Evolutionary conservation across 2,113 vertebrate genomes (phyloP), one percentile per base, ranked within the genome.

Genomic region (Megalops atlanticus): DNA sequence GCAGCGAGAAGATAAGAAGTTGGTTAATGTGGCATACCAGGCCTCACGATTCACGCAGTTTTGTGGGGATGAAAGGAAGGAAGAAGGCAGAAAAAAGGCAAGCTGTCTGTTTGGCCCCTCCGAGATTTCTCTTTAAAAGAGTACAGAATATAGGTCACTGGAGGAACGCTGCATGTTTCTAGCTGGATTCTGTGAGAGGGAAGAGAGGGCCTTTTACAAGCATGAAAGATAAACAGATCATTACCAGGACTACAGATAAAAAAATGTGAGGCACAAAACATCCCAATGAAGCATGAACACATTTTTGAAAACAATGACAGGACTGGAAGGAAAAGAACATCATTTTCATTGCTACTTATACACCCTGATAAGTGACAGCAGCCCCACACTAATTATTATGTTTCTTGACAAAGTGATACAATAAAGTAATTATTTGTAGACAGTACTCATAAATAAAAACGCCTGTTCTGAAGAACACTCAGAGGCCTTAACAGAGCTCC

Each of bases 1-100:
- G 84, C 18, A 21, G 74, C 43, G 54, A 81, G 45, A 52, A 88
- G 1, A 58, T 52, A 78, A 4, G 15, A 35, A 72, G 38, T 78
- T 38, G 27, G 54, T 64, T n/a, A 78, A n/a, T 40, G 76, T 68
- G 47, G 39, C 33, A 68, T 78, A 11, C 10, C 31, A 54, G 35
- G 12, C 52, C n/a, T 39, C 76, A 18, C 24, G 49, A 49, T 35
- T 76, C 5, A 31, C n/a, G 31, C 11, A 11, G 58, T 31, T n/a
- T n/a, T 39, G n/a, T 35, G 40, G 11, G 27, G n/a, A 31, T 39
- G 40, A 76, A 47, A 76, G 74, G 15, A 24, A 45, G 36, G 43
- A 71, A 79, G 40, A 45, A 33, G 47, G 36, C 16, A 64, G 47
- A 38, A 24, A 70, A 40, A 58, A 58, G 21, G n/a, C n/a, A 64